Conservation (phyloP, 2,113 vertebrate species). For the Aplodontia rufa region DNA sequence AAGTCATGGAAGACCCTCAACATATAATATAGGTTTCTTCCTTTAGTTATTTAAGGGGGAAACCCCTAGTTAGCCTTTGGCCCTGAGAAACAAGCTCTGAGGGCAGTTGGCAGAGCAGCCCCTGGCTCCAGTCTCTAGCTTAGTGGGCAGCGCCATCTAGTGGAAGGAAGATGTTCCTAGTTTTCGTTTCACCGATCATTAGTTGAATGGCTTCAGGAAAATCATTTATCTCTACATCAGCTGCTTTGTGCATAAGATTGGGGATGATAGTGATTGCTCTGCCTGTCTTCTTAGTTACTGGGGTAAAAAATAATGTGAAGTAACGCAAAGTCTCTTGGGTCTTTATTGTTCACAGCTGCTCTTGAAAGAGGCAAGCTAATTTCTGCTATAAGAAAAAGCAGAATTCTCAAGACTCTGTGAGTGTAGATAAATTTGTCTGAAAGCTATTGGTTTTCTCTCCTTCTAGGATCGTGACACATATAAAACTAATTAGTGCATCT, state of each 20-base stretch:
- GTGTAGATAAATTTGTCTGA: slow-evolving; percentile 4
- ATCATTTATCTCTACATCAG: not conserved
- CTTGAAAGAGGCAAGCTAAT: slow-evolving; percentile 33
- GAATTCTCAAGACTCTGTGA: not conserved
- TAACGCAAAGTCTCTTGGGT: not conserved
- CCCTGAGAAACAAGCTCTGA: not conserved
- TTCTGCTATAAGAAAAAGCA: slow-evolving; percentile 25
- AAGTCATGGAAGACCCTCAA: not conserved
- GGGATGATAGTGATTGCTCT: not conserved
- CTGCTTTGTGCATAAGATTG: not conserved
- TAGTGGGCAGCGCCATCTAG: slow-evolving; percentile 63
- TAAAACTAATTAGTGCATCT: not conserved
- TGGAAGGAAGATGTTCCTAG: not conserved
- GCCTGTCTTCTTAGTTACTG: not conserved
- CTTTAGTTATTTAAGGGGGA: not conserved
- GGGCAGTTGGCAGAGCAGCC: accelerated
- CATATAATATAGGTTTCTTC: not conserved
- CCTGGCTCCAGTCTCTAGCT: not conserved
- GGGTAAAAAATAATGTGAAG: not conserved
- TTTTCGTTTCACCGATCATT: not conserved
- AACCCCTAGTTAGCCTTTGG: not conserved
- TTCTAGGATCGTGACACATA: not conserved
- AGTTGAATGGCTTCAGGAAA: not conserved
- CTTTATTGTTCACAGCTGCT: not conserved
- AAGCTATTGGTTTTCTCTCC: not conserved